Conservation (phyloP, 2,888 invertebrate species). For the Campoplex capitator region DNA sequence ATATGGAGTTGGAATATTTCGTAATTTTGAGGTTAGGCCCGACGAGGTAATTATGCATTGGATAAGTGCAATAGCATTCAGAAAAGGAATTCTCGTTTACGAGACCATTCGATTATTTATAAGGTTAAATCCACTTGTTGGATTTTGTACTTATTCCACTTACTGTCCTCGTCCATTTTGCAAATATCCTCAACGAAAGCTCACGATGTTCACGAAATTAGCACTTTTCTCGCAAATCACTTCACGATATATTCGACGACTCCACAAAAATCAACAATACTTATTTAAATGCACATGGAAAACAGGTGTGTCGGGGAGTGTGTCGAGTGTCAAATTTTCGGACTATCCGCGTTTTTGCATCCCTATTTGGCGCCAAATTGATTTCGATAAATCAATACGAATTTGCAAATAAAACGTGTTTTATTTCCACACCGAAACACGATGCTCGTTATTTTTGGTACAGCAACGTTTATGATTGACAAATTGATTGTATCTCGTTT, state of each 20-base stretch:
- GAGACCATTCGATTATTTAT: not conserved
- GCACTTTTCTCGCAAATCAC: not conserved
- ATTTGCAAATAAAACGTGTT: not conserved
- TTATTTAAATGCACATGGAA: conserved; percentile 36
- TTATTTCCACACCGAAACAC: not conserved
- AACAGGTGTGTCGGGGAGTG: conserved; percentile 5
- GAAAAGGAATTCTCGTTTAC: not conserved
- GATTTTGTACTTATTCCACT: conserved; percentile 6
- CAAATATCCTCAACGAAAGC: not conserved
- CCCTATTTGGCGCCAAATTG: conserved; percentile 8
- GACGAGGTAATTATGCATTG: not conserved
- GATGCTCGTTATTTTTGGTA: not conserved
- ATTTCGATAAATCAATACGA: not conserved
- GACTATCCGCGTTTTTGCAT: not conserved
- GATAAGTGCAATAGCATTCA: not conserved
- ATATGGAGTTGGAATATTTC: not conserved
- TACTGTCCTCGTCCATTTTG: conserved; percentile 62
- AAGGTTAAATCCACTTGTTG: not conserved
- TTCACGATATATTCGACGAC: not conserved
- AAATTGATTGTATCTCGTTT: not conserved
- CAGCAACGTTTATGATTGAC: not conserved
- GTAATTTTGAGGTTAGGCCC: not conserved
- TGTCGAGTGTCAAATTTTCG: conserved; percentile 25
- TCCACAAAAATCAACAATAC: conserved; percentile 29
- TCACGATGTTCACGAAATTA: not conserved